Base-by-base conservation (phyloP, 1,140 invertebrate genomes). In the Pogonognathellus flavescens region DNA sequence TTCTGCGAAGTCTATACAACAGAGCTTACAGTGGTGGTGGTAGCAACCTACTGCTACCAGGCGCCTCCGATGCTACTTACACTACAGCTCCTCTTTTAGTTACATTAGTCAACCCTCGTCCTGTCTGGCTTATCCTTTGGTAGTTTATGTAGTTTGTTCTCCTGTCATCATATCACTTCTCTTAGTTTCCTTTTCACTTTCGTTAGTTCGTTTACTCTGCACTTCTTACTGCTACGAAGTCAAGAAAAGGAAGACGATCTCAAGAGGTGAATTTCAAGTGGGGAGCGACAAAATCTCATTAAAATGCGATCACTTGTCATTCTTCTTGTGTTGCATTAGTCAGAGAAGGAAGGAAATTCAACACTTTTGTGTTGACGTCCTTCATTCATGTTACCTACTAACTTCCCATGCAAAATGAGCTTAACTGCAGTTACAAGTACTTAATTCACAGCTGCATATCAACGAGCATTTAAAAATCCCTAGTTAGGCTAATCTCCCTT, bases 221-320 rank as follows among this genome's bases (percentile, higher is more conserved):
- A 41, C 53, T n/a, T 57, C 66, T 50, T 16, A 16, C n/a, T 20
- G 22, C 18, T 76, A 50, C 31, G n/a, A 76, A 76, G 70, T 76
- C 70, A 76, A 76, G 8, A 31, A 76, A 31, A 76, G 70, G 70
- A 76, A 76, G 70, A n/a, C 70, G 25, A 76, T 76, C 70, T 76
- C 70, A 31, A 76, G 70, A 76, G 70, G 70, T 76, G 41, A 76
- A 76, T 76, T 76, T 41, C 70, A 76, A 76, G 70, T 50, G 70
- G 70, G 70, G 70, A 31, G 49, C 70, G 70, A 76, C 70, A 76
- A 76, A 76, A 76, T 76, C 70, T 76, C 70, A 76, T 76, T 76
- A 76, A 76, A 76, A 76, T 76, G 70, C 70, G 70, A 41, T 76
- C 70, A 76, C 70, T 76, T 76, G 70, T 76, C 70, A 49, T 76